Evolutionary conservation across 2,888 invertebrate genomes (phyloP), one percentile per base, ranked within the genome.

Genomic region (Resseliella maxima): DNA sequence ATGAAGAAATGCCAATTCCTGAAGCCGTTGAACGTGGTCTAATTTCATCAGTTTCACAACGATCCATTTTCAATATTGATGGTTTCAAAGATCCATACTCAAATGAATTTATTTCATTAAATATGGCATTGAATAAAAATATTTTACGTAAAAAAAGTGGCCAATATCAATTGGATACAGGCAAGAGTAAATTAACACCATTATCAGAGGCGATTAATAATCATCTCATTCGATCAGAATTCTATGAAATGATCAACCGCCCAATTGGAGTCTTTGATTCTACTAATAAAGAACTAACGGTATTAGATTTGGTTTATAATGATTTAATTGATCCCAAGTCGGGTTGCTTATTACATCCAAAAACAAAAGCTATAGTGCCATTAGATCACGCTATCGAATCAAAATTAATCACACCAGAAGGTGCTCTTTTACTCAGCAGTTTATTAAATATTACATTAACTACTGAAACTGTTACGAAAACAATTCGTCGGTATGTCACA

Each of bases 1-100:
- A 94, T 85, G 95, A 96, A 91, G 92, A 94, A 24, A 93, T 96
- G 87, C 93, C 94, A 35, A 94, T 98, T 87, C 93, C 94, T 27
- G 97, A 98, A 90, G 99, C 99, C 0, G 96, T 97, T 24, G 95
- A 96, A 89, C 94, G 95, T 87, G 98, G 98, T 88, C 93, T 97
- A 85, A 95, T 99, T 87, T 95, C 95, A 38, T 97, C 97, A 0
- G 95, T 98, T 31, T 94, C 95, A 6, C 95, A 96, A 90, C 95
- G 95, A 90, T 96, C 96, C 0, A 95, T 98, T 88, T 98, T 98
- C 90, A 96, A 97, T 90, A 96, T 98, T 87, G 97, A 97, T 88
- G 98, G 96, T 86, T 96, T 98, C 90, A 95, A 95, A 89, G 96
- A 97, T 90, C 94, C 95, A 0, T 93, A 94, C 89, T 95, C 95